Conservation (phyloP, 2,113 vertebrate genomes). For the Ibidorhyncha struthersii region DNA sequence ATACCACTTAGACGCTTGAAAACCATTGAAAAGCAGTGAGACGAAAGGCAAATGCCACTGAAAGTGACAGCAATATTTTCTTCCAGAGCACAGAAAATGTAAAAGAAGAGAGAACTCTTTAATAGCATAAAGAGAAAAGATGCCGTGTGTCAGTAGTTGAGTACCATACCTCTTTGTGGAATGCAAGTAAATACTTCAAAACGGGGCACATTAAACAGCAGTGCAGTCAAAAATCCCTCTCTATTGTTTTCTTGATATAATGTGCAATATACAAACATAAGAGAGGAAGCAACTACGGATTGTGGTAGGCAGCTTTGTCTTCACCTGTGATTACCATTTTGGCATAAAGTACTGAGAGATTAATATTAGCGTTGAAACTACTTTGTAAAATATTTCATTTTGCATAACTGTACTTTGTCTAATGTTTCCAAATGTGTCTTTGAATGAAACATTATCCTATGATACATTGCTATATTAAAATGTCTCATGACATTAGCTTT, state of each 20-base stretch:
- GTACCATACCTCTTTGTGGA: neutral
- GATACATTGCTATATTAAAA: slow-evolving; percentile 58
- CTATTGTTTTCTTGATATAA: neutral
- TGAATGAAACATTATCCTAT: slow-evolving; percentile 28
- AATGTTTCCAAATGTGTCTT: slow-evolving; percentile 51
- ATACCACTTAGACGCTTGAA: slow-evolving; percentile 61
- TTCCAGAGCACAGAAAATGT: slow-evolving; percentile 41
- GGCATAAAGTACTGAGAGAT: neutral
- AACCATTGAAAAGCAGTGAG: slow-evolving; percentile 45
- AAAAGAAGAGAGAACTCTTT: slow-evolving; percentile 45
- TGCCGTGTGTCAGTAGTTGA: neutral
- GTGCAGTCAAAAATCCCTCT: neutral
- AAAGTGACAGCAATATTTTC: slow-evolving; percentile 68
- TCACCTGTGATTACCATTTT: slow-evolving; percentile 5
- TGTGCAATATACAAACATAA: neutral
- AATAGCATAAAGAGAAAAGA: slow-evolving; percentile 54
- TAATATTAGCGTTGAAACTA: neutral
- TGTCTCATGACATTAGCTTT: slow-evolving; percentile 48
- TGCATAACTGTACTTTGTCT: neutral
- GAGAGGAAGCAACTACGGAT: neutral
- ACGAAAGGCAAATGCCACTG: slow-evolving; percentile 66
- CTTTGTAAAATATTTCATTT: slow-evolving; percentile 19
- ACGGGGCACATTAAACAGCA: slow-evolving; percentile 4
- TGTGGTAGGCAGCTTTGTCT: neutral
- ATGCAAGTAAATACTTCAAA: slow-evolving; percentile 53